These are phyloP conservation scores for Eupleurogrammus muticus DNA, from an alignment of 2,797 vertebrate species.

Conservation along the genomic window DNA sequence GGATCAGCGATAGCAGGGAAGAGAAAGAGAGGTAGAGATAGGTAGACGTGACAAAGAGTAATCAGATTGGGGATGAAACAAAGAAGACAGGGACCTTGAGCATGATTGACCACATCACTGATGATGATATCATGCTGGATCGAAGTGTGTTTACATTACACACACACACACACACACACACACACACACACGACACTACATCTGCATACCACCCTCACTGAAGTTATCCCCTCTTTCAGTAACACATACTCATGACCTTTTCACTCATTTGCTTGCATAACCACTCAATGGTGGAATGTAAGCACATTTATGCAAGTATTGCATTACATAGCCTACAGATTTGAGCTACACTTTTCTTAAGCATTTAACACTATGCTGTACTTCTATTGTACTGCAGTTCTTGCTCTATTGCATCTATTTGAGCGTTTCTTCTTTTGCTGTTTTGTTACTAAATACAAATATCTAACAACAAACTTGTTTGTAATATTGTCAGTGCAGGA, in stretches of 20 bases:
- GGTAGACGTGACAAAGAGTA: background rate
- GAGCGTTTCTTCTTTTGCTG: too few relatives aligned
- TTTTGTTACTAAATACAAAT: too few relatives aligned
- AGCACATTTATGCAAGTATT: too few relatives aligned
- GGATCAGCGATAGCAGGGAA: background rate
- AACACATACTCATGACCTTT: slow-evolving; percentile 39
- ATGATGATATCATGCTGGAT: slow-evolving; percentile 9
- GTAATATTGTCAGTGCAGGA: too few relatives aligned
- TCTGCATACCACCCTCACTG: slow-evolving; percentile 25
- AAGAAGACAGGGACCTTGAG: slow-evolving; percentile 13
- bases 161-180: slow-evolving; percentile 20
- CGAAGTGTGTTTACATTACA: slow-evolving; percentile 43
- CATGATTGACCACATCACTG: slow-evolving; percentile 8
- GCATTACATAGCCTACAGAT: too few relatives aligned
- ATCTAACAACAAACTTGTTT: too few relatives aligned
- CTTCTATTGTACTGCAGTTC: too few relatives aligned
- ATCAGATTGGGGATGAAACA: background rate
- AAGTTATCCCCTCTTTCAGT: slow-evolving; percentile 4
- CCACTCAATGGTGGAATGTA: background rate
- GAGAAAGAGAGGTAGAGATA: slow-evolving; percentile 21
- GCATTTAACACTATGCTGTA: too few relatives aligned
- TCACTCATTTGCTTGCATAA: slow-evolving; percentile 43
- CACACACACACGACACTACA: slow-evolving; percentile 15
- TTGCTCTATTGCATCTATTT: too few relatives aligned
- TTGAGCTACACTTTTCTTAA: too few relatives aligned